Evolutionary conservation across 2,888 invertebrate species (phyloP), one percentile per base, ranked within the genome.

Genomic region (Chymomyza amoena): DNA sequence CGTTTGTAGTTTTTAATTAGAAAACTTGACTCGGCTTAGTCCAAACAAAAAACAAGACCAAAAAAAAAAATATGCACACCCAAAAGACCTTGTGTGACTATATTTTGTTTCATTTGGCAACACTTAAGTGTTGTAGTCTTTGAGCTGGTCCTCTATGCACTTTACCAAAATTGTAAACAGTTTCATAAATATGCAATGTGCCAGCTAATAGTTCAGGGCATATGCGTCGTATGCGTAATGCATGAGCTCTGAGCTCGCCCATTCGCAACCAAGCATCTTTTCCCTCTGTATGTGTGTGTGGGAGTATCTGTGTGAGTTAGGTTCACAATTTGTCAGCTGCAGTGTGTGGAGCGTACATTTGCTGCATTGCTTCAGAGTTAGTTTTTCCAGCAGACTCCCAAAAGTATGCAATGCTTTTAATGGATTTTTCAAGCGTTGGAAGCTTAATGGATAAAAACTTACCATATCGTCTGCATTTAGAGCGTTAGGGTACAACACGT

Each of bases 391-490:
- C 20, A 18, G 73, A 63, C 72, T 15, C 15, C 59, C 28, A 56
- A 69, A 72, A 60, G 66, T 61, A 78, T 76, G 68, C 77, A 75
- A 78, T 52, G 28, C 6, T 68, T 76, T 75, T 67, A 36, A 25
- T 13, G 32, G 7, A 32, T 7, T 32, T 7, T 32, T 32, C 7
- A 32, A 32, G 9, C 32, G 32, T 1, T 32, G 7, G 32, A 32
- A 45, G 13, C 39, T 45, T 45, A 45, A 45, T 45, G 39, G 39
- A 45, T 45, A 13, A 13, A 10, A 25, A 82, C 91, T 90, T 76
- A 91, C 91, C 91, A 91, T 91, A 91, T 91, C 91, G 91, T 91
- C 91, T 90, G 90, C 89, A 91, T 90, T 83, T 90, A 90, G 87
- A 90, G 87, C 91, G 89, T 89, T 91, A 87, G 90, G 91, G 91